A percentile compares a stretch with the other conserved stretches of the same genome.
Conservation (phyloP, 2,797 vertebrate genomes). For the Ceryle rudis region DNA sequence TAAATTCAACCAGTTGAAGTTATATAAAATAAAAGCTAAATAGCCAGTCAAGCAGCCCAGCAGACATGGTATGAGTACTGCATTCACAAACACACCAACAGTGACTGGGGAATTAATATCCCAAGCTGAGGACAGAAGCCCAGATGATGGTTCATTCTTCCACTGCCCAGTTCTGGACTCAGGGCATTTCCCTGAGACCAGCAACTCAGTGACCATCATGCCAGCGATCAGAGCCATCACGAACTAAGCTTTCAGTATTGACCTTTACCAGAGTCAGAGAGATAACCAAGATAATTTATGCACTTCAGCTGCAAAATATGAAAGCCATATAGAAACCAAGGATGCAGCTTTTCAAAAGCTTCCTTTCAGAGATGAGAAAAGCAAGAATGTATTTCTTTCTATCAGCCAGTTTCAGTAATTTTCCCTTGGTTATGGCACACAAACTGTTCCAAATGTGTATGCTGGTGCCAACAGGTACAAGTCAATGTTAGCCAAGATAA, state of each 20-base stretch:
- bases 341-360: not conserved
- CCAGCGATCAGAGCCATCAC: not conserved
- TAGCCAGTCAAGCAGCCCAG: not conserved
- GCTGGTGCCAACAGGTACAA: not conserved
- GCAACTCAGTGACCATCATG: not conserved
- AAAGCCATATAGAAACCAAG: not conserved
- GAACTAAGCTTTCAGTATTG: not conserved
- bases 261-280: not conserved
- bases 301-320: not conserved
- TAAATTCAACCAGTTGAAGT: not conserved
- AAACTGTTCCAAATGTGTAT: not conserved
- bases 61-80: not conserved
- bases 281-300: not conserved
- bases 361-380: not conserved
- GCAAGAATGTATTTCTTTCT: not conserved
- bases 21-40: not conserved
- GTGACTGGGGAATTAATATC: not conserved
- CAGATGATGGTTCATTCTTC: not conserved
- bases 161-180: not conserved
- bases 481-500: not conserved
- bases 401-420: not conserved
- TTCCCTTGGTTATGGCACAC: not conserved
- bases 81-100: not conserved
- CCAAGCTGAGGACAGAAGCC: not conserved
- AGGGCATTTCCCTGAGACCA: not conserved